Percentiles rank a stretch among this genome's conserved stretches.
Evolutionary conservation across 2,113 vertebrate species (phyloP).

Genomic region (Jaculus jaculus): DNA sequence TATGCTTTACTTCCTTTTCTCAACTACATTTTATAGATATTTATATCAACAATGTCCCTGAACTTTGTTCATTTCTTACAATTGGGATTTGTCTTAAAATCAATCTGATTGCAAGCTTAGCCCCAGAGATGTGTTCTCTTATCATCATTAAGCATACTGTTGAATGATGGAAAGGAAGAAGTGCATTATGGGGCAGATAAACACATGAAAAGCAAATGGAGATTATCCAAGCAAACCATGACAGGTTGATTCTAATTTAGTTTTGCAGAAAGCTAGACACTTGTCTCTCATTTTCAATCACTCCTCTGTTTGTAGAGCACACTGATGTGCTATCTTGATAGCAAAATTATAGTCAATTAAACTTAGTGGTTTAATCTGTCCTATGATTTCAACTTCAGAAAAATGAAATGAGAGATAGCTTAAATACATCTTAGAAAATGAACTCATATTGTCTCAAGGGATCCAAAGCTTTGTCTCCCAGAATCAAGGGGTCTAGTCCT

Average conservation of each 20-base stretch:
- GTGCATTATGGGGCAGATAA: not conserved
- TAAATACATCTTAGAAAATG: conserved; percentile 62
- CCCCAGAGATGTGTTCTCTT: conserved; percentile 11
- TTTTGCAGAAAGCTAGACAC: conserved; percentile 72
- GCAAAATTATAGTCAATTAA: conserved; percentile 78
- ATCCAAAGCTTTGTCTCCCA: conserved; percentile 46
- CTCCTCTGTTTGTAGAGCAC: conserved; percentile 64
- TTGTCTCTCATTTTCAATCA: conserved; percentile 74
- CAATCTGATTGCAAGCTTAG: conserved; percentile 53
- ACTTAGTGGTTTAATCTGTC: conserved; percentile 77
- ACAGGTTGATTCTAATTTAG: conserved; percentile 65
- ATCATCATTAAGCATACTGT: conserved; percentile 46
- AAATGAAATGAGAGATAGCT: conserved; percentile 60
- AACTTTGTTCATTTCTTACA: conserved; percentile 56
- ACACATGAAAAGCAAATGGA: conserved; percentile 73
- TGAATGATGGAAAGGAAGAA: conserved; percentile 30
- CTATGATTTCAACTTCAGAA: conserved; percentile 59
- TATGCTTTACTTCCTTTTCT: not conserved
- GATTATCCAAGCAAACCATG: conserved; percentile 52
- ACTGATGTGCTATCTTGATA: conserved; percentile 77
- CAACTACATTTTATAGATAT: conserved; percentile 43
- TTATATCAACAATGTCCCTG: conserved; percentile 32
- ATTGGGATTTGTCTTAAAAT: conserved; percentile 54
- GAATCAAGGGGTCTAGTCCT: not conserved
- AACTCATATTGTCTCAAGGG: conserved; percentile 43